Percentiles rank a stretch among this genome's conserved stretches.
These are phyloP conservation scores for Aplodontia rufa DNA, from an alignment of 2,113 vertebrate species.

Conservation along the genomic window DNA sequence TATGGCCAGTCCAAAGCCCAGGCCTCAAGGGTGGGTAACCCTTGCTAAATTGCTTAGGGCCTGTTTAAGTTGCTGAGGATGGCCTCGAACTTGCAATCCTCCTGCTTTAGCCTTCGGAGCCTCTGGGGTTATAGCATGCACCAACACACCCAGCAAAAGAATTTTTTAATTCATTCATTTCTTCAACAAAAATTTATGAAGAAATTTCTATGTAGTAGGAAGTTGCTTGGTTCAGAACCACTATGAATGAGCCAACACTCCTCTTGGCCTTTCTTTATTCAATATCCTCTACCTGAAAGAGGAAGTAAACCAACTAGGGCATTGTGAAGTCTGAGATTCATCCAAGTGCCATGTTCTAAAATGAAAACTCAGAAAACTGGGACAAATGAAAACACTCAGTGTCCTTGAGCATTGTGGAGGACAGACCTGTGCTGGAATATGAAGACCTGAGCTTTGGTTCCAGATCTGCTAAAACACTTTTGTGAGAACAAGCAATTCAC, in stretches of 20 bases:
- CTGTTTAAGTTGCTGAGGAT: too few relatives aligned
- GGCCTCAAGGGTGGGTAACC: accelerated
- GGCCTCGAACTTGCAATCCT: too few relatives aligned
- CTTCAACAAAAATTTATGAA: neutral
- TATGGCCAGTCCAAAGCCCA: neutral
- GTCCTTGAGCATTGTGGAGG: neutral
- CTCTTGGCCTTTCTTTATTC: neutral
- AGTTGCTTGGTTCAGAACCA: neutral
- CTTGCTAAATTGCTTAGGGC: too few relatives aligned
- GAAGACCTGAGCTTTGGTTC: neutral
- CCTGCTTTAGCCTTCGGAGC: too few relatives aligned
- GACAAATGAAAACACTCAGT: neutral
- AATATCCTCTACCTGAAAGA: neutral
- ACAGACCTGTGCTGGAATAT: neutral
- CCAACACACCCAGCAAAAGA: too few relatives aligned
- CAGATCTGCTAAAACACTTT: neutral
- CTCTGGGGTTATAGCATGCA: too few relatives aligned
- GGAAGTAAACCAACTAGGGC: neutral
- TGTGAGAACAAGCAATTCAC: neutral
- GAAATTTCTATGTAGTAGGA: neutral
- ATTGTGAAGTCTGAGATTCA: neutral
- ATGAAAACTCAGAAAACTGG: neutral
- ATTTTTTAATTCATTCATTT: neutral
- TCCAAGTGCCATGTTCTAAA: neutral
- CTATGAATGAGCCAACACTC: neutral